Base-by-base conservation (phyloP, 2,888 invertebrate species). In the Cryptocheilus praepositus region DNA sequence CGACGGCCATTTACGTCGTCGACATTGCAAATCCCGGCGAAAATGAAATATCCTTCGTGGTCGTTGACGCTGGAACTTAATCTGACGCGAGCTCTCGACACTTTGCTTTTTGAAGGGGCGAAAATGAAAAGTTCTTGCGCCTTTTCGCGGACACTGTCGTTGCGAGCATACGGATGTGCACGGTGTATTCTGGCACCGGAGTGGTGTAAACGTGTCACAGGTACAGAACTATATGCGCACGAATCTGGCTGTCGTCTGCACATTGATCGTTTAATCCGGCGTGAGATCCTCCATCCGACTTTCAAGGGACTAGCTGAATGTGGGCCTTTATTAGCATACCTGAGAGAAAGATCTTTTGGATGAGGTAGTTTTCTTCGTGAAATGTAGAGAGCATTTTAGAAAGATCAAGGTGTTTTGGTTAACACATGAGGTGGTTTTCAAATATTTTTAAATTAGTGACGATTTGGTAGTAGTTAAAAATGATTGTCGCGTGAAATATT, bases 281-380 rank as follows among this genome's bases (percentile, higher is more conserved):
- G 57, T 45, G 45, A 36, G 3, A 56, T 49, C 49, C 58, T 46
- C 46, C 11, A 13, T n/a, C 13, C 16, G 21, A 49, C 58, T 59
- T 49, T 49, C 49, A 5, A 3, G 2, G 22, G 46, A 25, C 18
- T 59, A 59, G 46, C 58, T n/a, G 4, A 13, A n/a, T 19, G 49
- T 19, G n/a, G 36, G 36, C 15, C 58, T 59, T 59, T 59, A 59
- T 59, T 59, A 59, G 58, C 58, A 49, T 49, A 2, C 16, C n/a
- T 5, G 49, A 49, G 18, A 36, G 36, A 11, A 36, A 36, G 36
- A 11, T 36, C 36, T 36, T 36, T 36, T 1, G 36, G 36, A 1
- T 36, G 36, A 4, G 13, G 11, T 5, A 5, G 36, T 7, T 36
- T 36, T 36, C 36, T 36, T 5, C 36, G 25, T 5, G 5, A 5